phyloP scores from a whole-genome alignment of 2,797 vertebrate species.

The Hydrophis major region DNA sequence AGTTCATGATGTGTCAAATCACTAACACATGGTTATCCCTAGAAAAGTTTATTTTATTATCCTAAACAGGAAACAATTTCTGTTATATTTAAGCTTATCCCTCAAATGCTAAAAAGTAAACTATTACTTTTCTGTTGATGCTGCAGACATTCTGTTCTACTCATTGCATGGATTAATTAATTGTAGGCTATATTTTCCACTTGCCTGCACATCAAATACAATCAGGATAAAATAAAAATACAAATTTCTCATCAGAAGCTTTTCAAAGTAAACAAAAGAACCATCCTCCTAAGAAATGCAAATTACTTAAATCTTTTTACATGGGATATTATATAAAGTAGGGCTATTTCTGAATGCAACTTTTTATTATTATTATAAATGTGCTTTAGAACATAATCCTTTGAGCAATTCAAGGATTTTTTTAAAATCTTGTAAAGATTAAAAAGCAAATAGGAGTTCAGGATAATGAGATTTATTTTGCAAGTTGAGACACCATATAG shows the following conservation, averaged over 20 bases:
- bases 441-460: not conserved
- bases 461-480: not conserved
- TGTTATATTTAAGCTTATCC: not conserved
- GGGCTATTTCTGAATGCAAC: not conserved
- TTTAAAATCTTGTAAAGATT: not conserved
- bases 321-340: not conserved
- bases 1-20: not conserved
- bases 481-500: not conserved
- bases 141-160: not conserved
- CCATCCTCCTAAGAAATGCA: not conserved
- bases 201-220: not conserved
- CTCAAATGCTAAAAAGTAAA: not conserved
- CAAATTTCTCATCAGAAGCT: not conserved
- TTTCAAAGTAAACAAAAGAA: conserved; percentile 12
- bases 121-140: not conserved
- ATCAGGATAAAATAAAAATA: not conserved
- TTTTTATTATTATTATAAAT: not conserved
- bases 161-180: not conserved
- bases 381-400: not conserved
- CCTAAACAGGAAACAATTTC: not conserved
- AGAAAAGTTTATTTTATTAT: not conserved
- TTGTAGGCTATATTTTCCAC: not conserved
- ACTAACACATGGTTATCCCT: not conserved
- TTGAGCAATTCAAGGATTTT: not conserved
- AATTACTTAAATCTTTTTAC: not conserved